Conservation (phyloP, 1,140 invertebrate species). For the Nylanderia fulva region DNA sequence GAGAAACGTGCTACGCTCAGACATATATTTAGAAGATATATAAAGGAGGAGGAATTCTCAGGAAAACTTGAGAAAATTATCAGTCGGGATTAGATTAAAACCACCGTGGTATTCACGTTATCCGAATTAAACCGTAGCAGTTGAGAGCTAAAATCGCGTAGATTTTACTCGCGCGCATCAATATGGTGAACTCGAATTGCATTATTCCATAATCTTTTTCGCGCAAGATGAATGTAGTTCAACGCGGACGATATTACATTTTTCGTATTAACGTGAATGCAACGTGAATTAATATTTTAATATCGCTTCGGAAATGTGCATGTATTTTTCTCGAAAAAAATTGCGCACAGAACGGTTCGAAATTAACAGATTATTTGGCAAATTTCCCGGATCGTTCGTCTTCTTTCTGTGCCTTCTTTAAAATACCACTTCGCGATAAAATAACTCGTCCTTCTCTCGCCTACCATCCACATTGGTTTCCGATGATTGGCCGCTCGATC, state of each 20-base stretch:
- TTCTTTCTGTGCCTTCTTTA: slow-evolving; percentile 24
- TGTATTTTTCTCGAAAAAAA: background rate
- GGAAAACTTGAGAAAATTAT: background rate
- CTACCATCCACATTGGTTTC: slow-evolving; percentile 78
- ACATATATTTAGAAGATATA: background rate
- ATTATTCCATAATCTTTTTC: slow-evolving; percentile 8
- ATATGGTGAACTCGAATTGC: background rate
- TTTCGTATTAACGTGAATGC: slow-evolving; percentile 1
- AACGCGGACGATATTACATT: slow-evolving; percentile 23
- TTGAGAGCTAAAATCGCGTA: slow-evolving; percentile 6
- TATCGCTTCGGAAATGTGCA: background rate
- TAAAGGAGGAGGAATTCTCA: background rate
- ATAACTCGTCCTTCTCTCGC: slow-evolving; percentile 14
- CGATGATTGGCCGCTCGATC: slow-evolving; percentile 80
- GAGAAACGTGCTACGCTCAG: background rate
- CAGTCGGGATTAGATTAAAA: background rate
- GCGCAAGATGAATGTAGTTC: slow-evolving; percentile 21
- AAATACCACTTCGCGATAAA: slow-evolving; percentile 48
- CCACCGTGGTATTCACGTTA: background rate
- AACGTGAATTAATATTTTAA: slow-evolving; percentile 35
- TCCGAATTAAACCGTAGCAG: background rate
- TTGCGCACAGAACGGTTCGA: background rate
- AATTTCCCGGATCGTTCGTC: slow-evolving; percentile 6
- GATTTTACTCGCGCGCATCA: background rate
- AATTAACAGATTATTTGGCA: background rate